These are phyloP conservation scores for Zelleria hepariella DNA, from an alignment of 2,888 invertebrate genomes.

Conservation along the genomic window DNA sequence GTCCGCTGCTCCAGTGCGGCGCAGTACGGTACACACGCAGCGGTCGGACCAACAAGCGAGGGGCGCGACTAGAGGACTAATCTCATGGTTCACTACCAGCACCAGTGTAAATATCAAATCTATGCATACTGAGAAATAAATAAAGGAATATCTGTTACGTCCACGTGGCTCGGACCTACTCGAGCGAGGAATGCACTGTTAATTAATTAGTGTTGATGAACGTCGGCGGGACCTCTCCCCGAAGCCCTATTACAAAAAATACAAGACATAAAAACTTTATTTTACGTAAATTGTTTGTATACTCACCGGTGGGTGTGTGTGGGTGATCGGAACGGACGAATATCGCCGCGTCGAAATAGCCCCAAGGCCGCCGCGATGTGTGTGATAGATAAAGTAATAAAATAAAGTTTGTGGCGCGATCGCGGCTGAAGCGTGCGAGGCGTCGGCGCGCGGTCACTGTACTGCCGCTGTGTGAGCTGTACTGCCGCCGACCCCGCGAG, in stretches of 20 bases:
- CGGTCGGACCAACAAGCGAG: no score
- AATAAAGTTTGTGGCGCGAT: background rate
- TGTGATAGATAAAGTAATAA: background rate
- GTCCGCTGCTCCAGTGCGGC: no score
- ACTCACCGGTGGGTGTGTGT: conserved; percentile 32
- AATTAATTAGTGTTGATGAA: no score
- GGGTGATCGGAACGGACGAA: conserved; percentile 22
- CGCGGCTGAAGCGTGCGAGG: background rate
- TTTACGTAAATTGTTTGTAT: conserved; percentile 15
- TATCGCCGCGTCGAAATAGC: conserved; percentile 41
- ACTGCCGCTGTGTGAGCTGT: background rate
- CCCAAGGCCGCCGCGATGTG: conserved; percentile 35
- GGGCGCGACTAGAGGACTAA: no score
- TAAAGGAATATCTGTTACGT: no score
- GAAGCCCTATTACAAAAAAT: no score
- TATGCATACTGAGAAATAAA: no score
- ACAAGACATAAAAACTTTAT: background rate
- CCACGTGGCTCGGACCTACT: no score
- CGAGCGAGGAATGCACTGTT: background rate
- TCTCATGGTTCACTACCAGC: no score
- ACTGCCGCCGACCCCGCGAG: background rate
- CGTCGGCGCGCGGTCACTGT: background rate
- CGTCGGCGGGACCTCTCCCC: no score
- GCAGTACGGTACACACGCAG: no score
- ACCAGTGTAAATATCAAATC: no score